Percentiles rank a stretch among this genome's conserved stretches.
Conservation (phyloP, 1,140 invertebrate species). For the Musca vetustissima region DNA sequence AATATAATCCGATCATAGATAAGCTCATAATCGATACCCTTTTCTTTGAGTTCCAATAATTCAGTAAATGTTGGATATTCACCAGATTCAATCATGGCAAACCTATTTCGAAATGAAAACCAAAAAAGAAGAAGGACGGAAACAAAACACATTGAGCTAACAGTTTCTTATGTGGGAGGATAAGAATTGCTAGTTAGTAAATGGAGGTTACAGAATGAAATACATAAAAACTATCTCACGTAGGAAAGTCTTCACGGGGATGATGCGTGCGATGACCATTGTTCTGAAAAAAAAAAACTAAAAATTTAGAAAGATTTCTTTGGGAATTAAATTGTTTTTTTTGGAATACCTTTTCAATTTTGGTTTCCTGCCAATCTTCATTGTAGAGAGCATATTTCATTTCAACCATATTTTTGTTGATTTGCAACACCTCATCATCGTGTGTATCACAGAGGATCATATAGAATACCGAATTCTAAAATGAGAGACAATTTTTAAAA, state of each 20-base stretch:
- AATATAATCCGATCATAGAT: conserved; percentile 26
- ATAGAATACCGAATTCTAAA: conserved; percentile 25
- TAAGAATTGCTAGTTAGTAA: conserved; percentile 5
- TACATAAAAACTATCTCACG: conserved; percentile 16
- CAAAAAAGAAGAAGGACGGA: background rate
- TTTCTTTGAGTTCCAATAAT: conserved; percentile 18
- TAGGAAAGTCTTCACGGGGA: conserved; percentile 25
- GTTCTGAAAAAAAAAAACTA: background rate
- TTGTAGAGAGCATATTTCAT: conserved; percentile 31
- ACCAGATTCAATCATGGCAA: conserved; percentile 30
- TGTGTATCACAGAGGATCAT: conserved; percentile 40
- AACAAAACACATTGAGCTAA: background rate
- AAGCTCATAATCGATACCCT: conserved; percentile 29
- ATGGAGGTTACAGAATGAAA: background rate
- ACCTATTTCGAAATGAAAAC: conserved; percentile 14
- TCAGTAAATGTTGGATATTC: conserved; percentile 31
- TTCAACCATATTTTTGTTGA: conserved; percentile 38
- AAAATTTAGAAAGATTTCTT: background rate
- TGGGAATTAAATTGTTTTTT: background rate
- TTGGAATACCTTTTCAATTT: background rate
- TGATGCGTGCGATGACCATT: conserved; percentile 10
- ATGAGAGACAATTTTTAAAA: background rate
- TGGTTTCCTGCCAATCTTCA: conserved; percentile 22
- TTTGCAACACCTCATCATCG: background rate
- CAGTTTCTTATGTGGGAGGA: background rate